Conservation (phyloP, 2,888 invertebrate species). For the Eupithecia insigniata region DNA sequence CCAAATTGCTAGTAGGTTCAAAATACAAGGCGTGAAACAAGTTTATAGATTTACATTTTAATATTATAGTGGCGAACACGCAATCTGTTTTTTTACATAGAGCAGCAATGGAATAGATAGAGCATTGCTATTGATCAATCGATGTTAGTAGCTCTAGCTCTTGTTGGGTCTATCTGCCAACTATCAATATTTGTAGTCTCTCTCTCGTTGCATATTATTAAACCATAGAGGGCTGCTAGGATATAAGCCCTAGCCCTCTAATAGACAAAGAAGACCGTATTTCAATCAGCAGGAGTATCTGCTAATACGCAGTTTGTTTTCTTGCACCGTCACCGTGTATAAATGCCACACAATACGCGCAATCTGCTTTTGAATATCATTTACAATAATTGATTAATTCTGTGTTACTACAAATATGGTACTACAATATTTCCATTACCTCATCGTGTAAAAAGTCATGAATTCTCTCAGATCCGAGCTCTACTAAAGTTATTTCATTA, state of each 20-base stretch:
- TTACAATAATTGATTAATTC: not conserved
- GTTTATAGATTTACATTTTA: slow-evolving; percentile 25
- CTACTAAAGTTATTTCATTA: slow-evolving; percentile 42
- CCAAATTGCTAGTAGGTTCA: slow-evolving; percentile 27
- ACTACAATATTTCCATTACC: not conserved
- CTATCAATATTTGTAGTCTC: not conserved
- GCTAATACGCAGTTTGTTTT: not conserved
- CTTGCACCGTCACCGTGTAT: not conserved
- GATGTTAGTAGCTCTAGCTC: not conserved
- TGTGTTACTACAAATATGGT: not conserved
- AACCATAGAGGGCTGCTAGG: too few relatives aligned
- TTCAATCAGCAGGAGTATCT: not conserved
- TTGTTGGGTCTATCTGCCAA: not conserved
- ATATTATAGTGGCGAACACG: slow-evolving; percentile 21
- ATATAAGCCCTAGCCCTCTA: not conserved
- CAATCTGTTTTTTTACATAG: slow-evolving; percentile 27
- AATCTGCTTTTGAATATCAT: not conserved
- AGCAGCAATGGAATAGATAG: too few relatives aligned
- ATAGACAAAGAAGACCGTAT: not conserved
- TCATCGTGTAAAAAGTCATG: not conserved
- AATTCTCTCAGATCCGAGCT: slow-evolving; percentile 10
- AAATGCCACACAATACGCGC: not conserved
- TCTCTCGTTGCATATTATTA: not conserved
- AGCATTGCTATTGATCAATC: slow-evolving; percentile 18
- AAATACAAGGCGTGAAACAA: slow-evolving; percentile 27